Conservation (phyloP, 2,797 vertebrate genomes). For the Hypotaenidia philippensis region DNA sequence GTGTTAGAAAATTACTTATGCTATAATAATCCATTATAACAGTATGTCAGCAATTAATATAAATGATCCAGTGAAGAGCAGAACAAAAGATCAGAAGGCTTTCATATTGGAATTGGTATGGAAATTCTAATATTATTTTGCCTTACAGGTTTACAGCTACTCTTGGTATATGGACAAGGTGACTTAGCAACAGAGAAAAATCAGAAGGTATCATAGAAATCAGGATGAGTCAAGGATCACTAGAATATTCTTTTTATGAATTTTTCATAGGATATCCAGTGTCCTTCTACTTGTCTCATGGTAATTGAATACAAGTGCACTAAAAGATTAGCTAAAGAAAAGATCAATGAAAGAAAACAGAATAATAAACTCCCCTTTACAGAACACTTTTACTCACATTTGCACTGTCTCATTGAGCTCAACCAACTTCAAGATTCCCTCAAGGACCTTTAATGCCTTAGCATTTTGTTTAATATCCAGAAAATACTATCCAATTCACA, state of each 20-base stretch:
- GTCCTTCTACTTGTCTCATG: not conserved
- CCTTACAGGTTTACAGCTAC: not conserved
- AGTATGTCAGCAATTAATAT: not conserved
- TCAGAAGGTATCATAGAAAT: not conserved
- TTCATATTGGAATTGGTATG: not conserved
- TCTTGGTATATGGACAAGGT: not conserved
- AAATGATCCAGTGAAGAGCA: not conserved
- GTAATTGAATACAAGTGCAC: not conserved
- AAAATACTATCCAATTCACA: not conserved
- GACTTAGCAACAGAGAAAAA: not conserved
- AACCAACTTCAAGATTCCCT: not conserved
- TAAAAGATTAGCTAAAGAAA: not conserved
- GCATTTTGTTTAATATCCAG: not conserved
- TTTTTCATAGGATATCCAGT: not conserved
- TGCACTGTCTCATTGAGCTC: not conserved
- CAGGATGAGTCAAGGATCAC: fast-evolving
- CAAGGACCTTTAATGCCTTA: not conserved
- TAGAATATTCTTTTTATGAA: not conserved
- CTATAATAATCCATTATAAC: not conserved
- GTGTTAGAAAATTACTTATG: not conserved
- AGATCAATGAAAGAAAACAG: not conserved
- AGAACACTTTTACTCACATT: not conserved
- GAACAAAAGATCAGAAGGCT: not conserved
- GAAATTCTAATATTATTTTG: not conserved
- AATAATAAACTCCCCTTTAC: not conserved